Conservation (phyloP, 2,888 invertebrate species). For the Archips xylosteana region DNA sequence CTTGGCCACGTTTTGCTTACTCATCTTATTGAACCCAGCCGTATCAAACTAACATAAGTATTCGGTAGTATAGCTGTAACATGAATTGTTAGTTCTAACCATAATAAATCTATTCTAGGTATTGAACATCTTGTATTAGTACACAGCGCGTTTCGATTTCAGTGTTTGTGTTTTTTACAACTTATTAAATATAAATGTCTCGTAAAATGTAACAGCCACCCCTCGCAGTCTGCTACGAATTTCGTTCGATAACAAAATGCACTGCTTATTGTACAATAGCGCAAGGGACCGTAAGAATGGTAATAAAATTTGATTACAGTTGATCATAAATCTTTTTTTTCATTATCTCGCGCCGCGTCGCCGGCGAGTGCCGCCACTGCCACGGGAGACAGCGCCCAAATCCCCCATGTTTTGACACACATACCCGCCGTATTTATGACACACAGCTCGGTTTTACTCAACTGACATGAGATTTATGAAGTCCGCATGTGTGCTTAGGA, state of each 20-base stretch:
- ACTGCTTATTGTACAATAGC: constrained; percentile 60
- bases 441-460: constrained; percentile 70
- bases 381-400: constrained; percentile 70
- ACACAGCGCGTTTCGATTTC: background rate
- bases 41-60: constrained; percentile 20
- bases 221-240: constrained; percentile 53
- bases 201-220: constrained; percentile 35
- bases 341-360: constrained; percentile 76
- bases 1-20: constrained; percentile 64
- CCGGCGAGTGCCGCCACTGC: constrained; percentile 61
- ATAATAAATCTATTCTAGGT: background rate
- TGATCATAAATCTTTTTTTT: constrained; percentile 84
- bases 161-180: background rate
- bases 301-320: constrained; percentile 84
- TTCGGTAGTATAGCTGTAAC: background rate
- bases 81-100: background rate
- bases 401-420: constrained; percentile 84
- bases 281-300: constrained; percentile 69
- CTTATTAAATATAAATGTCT: background rate
- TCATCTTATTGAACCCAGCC: constrained; percentile 39
- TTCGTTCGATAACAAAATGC: constrained; percentile 60
- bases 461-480: constrained; percentile 81
- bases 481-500: constrained; percentile 78
- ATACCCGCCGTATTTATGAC: constrained; percentile 79
- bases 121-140: background rate